Conservation (phyloP, 2,888 invertebrate genomes). For the Lissocephala sabroskyi region DNA sequence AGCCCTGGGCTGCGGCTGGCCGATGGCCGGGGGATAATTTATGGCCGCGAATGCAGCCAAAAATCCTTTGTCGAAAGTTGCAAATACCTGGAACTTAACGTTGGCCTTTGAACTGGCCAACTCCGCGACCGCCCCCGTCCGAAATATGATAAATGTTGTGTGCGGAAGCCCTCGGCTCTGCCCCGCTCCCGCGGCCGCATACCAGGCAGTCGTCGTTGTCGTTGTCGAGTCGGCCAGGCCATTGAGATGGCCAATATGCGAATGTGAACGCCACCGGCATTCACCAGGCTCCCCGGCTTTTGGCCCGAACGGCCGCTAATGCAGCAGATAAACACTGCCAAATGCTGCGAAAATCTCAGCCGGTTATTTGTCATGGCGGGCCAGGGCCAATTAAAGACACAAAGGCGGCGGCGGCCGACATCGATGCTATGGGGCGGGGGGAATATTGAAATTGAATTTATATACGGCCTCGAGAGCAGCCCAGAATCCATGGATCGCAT, state of each 20-base stretch:
- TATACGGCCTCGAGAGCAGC: too few species aligned
- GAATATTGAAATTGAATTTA: constrained; percentile 14
- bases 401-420: constrained; percentile 1
- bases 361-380: constrained; percentile 45
- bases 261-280: constrained; percentile 50
- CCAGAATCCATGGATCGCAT: too few species aligned
- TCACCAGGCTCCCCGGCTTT: constrained; percentile 5
- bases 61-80: constrained; percentile 64
- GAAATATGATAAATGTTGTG: constrained; percentile 61
- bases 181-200: too few species aligned
- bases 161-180: constrained; percentile 29
- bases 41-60: constrained; percentile 62
- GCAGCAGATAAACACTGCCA: constrained; percentile 46
- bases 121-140: constrained; percentile 15
- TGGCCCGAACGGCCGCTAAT: constrained; percentile 29
- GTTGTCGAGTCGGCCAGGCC: constrained; percentile 14
- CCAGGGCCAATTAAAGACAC: too few species aligned
- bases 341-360: constrained; percentile 38
- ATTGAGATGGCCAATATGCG: constrained; percentile 51
- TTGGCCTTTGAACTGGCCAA: constrained; percentile 56
- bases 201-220: too few species aligned
- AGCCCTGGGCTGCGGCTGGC: too few species aligned
- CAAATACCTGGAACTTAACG: constrained; percentile 63
- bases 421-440: not conserved
- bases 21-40: constrained; percentile 49